phyloP scores from a whole-genome alignment of 2,797 vertebrate species.

The Hyperoplus immaculatus region DNA sequence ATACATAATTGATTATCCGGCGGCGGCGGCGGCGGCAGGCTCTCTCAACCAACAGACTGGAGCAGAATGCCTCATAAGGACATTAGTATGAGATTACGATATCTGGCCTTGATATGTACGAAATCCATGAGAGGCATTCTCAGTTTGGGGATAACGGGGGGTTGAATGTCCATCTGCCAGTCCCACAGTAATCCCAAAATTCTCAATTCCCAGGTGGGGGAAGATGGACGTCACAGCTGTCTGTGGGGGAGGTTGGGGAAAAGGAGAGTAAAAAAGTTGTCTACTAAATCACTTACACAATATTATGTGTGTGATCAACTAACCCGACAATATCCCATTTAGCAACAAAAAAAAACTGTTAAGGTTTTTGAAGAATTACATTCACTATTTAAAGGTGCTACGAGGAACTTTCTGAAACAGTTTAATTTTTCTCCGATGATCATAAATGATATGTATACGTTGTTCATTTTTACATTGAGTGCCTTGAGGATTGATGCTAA shows the following conservation, averaged over 20 bases:
- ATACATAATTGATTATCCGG: conserved; percentile 67
- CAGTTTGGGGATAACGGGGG: not conserved
- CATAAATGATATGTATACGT: too few relatives aligned
- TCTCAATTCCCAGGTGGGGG: conserved; percentile 46
- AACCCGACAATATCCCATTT: not conserved
- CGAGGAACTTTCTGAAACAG: too few relatives aligned
- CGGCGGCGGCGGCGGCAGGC: not conserved
- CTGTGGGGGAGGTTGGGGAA: conserved; percentile 24
- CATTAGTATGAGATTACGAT: conserved; percentile 68
- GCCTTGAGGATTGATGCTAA: too few relatives aligned
- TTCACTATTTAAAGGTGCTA: too few relatives aligned
- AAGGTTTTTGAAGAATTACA: too few relatives aligned
- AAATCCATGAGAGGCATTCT: conserved; percentile 47
- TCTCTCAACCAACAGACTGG: conserved; percentile 43
- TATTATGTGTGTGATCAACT: not conserved
- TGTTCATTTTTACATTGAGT: too few relatives aligned
- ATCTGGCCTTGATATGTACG: conserved; percentile 56
- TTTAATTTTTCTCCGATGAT: too few relatives aligned
- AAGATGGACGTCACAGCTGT: conserved; percentile 57
- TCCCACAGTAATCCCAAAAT: conserved; percentile 51
- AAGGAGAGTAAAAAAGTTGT: conserved; percentile 22
- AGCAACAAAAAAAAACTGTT: too few relatives aligned
- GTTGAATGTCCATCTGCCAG: conserved; percentile 58
- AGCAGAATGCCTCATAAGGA: conserved; percentile 59
- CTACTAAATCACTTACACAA: conserved; percentile 15